A percentile compares a stretch with the other conserved stretches of the same genome.
Conservation (phyloP, 2,888 invertebrate genomes). For the Oligia fasciuncula region DNA sequence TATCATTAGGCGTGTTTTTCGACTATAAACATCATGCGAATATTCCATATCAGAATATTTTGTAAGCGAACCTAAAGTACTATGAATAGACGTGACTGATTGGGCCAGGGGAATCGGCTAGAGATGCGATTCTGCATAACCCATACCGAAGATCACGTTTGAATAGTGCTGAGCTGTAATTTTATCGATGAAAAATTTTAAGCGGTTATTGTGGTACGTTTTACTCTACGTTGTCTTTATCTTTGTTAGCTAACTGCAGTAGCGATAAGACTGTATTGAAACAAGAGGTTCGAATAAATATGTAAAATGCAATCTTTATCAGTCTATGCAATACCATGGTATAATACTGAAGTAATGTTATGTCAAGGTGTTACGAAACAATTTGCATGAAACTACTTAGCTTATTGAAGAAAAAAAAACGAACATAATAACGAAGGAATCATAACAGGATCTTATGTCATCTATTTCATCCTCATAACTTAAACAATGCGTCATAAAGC, state of each 20-base stretch:
- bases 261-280: slow-evolving; percentile 31
- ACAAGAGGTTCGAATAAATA: slow-evolving; percentile 4
- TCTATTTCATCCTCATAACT: background rate
- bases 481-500: slow-evolving; percentile 1
- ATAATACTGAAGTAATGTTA: background rate
- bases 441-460: background rate
- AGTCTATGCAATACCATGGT: slow-evolving; percentile 3
- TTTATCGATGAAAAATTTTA: slow-evolving; percentile 62
- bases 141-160: slow-evolving; percentile 80
- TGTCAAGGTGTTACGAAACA: slow-evolving; percentile 1
- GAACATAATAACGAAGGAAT: slow-evolving; percentile 1
- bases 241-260: slow-evolving; percentile 35
- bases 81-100: slow-evolving; percentile 76
- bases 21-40: slow-evolving; percentile 32
- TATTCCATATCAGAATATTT: slow-evolving; percentile 40
- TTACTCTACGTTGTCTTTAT: slow-evolving; percentile 8
- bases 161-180: slow-evolving; percentile 66
- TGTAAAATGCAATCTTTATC: slow-evolving; percentile 30
- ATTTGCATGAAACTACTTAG: background rate
- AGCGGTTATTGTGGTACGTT: background rate
- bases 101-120: slow-evolving; percentile 72
- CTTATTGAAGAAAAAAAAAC: slow-evolving; percentile 1
- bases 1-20: slow-evolving; percentile 53
- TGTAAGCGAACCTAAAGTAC: slow-evolving; percentile 36
- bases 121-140: slow-evolving; percentile 81